phyloP scores from a whole-genome alignment of 2,888 invertebrate species.

The Drosophila rellima region DNA sequence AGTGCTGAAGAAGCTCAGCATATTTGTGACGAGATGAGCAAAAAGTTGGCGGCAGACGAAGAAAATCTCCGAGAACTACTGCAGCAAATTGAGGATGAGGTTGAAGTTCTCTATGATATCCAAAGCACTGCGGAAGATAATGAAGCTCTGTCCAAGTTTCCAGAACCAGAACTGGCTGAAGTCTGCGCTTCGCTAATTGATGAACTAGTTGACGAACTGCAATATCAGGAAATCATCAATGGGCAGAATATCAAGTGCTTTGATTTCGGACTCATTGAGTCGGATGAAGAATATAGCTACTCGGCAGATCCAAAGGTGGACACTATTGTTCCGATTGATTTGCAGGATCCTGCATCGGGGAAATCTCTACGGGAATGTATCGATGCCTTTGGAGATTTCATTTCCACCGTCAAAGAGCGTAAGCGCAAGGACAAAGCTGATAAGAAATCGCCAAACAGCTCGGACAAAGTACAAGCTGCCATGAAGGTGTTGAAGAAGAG shows the following conservation, averaged over 20 bases:
- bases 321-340: slow-evolving; percentile 29
- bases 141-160: slow-evolving; percentile 12
- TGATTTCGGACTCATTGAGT: slow-evolving; percentile 66
- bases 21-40: slow-evolving; percentile 38
- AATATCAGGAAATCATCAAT: slow-evolving; percentile 27
- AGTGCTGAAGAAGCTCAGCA: slow-evolving; percentile 43
- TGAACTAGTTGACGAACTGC: slow-evolving; percentile 59
- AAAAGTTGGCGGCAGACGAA: slow-evolving; percentile 65
- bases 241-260: slow-evolving; percentile 48
- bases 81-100: slow-evolving; percentile 71
- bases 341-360: slow-evolving; percentile 55
- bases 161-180: slow-evolving; percentile 36
- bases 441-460: slow-evolving; percentile 15
- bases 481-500: slow-evolving; percentile 57
- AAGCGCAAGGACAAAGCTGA: slow-evolving; percentile 13
- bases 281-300: slow-evolving; percentile 71
- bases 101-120: slow-evolving; percentile 47
- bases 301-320: slow-evolving; percentile 43
- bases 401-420: slow-evolving; percentile 31
- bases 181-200: slow-evolving; percentile 53
- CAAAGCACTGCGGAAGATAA: slow-evolving; percentile 37
- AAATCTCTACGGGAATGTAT: slow-evolving; percentile 69
- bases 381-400: slow-evolving; percentile 58
- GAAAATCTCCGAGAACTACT: slow-evolving; percentile 61
- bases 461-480: slow-evolving; percentile 60